These are phyloP conservation scores for Smutsia temminckii DNA, from an alignment of 2,797 vertebrate genomes.

Conservation along the genomic window DNA sequence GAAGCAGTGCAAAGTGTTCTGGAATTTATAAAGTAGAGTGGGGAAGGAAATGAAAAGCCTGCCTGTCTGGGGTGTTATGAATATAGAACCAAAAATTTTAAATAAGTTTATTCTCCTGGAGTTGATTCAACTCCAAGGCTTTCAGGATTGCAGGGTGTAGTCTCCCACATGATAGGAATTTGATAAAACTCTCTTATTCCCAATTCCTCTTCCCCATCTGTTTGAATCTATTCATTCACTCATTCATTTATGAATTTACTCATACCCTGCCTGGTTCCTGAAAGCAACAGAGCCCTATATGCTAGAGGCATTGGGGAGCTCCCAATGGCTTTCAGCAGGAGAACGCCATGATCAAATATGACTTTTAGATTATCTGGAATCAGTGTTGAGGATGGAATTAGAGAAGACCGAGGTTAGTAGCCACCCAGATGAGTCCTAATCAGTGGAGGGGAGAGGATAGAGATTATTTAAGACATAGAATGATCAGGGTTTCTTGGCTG, in stretches of 20 bases:
- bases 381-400: not conserved
- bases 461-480: not conserved
- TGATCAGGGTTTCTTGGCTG: not conserved
- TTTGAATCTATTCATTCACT: not conserved
- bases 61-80: not conserved
- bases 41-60: not conserved
- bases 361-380: slow-evolving; percentile 3
- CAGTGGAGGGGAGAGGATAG: not conserved
- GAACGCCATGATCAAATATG: not conserved
- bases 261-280: not conserved
- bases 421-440: not conserved
- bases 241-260: not conserved
- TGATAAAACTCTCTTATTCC: not conserved
- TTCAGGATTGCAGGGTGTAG: not conserved
- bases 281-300: not conserved
- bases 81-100: not conserved
- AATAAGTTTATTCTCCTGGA: not conserved
- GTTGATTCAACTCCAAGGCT: not conserved
- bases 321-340: not conserved
- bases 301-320: not conserved
- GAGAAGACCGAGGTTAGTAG: not conserved
- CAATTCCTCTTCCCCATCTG: not conserved
- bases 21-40: not conserved
- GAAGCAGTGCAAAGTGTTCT: not conserved
- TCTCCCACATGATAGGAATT: slow-evolving; percentile 13